Conservation (phyloP, 1,140 invertebrate species). For the Calycopis cecrops region DNA sequence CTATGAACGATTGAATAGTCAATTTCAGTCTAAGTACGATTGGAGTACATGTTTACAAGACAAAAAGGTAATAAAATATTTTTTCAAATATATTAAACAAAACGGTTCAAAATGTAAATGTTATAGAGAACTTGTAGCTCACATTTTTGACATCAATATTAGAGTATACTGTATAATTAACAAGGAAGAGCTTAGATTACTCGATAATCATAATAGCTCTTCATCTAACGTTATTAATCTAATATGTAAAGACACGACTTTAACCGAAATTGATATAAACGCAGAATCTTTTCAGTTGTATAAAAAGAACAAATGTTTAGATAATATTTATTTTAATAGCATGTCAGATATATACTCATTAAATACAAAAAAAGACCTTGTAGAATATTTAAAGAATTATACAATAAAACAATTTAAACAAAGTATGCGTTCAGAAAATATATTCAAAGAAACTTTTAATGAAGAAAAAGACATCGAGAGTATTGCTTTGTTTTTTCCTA, state of each 20-base stretch:
- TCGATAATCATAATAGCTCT: constrained; percentile 8
- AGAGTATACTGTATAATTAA: constrained; percentile 6
- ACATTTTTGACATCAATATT: constrained; percentile 16
- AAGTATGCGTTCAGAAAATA: neutral
- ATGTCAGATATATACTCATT: constrained; percentile 11
- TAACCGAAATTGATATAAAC: constrained; percentile 13
- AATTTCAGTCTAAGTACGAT: constrained; percentile 2
- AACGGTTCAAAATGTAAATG: neutral
- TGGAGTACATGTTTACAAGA: constrained; percentile 13
- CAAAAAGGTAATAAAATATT: neutral
- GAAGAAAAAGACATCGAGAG: constrained; percentile 6
- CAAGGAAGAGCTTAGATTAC: neutral
- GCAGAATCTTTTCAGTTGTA: constrained; percentile 8
- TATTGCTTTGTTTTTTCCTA: constrained; percentile 1
- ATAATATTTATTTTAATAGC: constrained; percentile 7
- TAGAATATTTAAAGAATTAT: constrained; percentile 13
- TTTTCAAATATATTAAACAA: constrained; percentile 2
- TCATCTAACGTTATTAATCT: constrained; percentile 11
- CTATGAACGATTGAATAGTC: constrained; percentile 13
- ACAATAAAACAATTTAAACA: neutral
- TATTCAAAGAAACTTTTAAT: neutral
- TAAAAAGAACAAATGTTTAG: neutral
- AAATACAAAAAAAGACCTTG: constrained; percentile 8
- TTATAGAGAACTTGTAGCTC: constrained; percentile 19
- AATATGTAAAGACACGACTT: constrained; percentile 1